A percentile compares a stretch with the other conserved stretches of the same genome.
Evolutionary conservation across 2,888 invertebrate species (phyloP).

Genomic region (Parascotia fuliginaria): DNA sequence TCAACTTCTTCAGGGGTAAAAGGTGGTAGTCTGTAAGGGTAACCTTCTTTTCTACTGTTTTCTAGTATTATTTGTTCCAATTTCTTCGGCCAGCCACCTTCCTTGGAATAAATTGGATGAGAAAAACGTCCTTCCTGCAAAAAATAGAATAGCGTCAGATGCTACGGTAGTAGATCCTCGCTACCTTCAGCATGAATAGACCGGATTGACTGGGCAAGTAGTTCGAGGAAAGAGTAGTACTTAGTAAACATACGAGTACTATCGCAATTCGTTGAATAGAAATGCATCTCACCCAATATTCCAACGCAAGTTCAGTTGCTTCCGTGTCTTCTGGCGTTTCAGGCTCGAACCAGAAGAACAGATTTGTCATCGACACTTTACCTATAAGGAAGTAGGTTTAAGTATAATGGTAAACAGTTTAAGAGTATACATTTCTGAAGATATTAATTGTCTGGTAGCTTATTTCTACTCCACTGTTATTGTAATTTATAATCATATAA

Average conservation of each 20-base stretch:
- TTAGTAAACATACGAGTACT: too few species aligned
- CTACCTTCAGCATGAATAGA: too few species aligned
- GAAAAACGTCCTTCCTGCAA: constrained; percentile 32
- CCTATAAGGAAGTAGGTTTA: constrained; percentile 40
- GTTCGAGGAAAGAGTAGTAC: too few species aligned
- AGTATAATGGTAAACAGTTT: too few species aligned
- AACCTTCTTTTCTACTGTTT: constrained; percentile 47
- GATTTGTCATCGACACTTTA: constrained; percentile 45
- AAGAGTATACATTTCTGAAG: too few species aligned
- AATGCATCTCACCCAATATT: constrained; percentile 19
- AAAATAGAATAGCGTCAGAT: neutral
- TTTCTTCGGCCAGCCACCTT: constrained; percentile 56
- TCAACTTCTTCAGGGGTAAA: constrained; percentile 54
- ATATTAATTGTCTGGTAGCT: too few species aligned
- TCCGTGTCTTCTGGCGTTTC: constrained; percentile 70
- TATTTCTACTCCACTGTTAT: too few species aligned
- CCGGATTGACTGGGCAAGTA: too few species aligned
- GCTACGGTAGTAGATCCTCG: neutral
- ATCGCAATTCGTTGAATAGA: too few species aligned
- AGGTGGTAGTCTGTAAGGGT: constrained; percentile 48
- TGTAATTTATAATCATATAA: too few species aligned
- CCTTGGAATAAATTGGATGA: constrained; percentile 50
- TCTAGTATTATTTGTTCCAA: constrained; percentile 46
- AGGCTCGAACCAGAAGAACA: constrained; percentile 76
- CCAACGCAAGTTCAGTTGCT: constrained; percentile 69